Percentiles rank a stretch among this genome's conserved stretches.
Conservation (phyloP, 2,113 vertebrate species). For the Coracopsis vasa region DNA sequence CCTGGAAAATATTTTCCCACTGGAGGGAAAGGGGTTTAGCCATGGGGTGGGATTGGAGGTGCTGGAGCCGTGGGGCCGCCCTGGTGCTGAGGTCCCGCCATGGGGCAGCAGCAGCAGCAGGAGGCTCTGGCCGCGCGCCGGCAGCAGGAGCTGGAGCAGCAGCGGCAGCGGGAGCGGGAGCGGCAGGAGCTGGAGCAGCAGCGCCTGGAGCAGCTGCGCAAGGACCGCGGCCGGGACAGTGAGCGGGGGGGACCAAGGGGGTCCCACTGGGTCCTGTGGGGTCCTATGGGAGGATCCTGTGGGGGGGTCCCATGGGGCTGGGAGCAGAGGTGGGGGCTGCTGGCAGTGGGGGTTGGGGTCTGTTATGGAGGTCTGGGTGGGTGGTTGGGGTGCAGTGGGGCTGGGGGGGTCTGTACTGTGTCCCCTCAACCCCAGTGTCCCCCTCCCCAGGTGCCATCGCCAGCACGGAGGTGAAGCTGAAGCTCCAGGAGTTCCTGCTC, state of each 20-base stretch:
- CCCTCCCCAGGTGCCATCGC: slow-evolving; percentile 86
- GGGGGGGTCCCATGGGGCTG: neutral
- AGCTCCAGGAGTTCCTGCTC: slow-evolving; percentile 94
- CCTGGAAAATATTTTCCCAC: too few species aligned
- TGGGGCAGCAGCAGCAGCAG: slow-evolving; percentile 78
- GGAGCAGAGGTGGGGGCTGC: too few species aligned
- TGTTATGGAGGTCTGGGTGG: neutral
- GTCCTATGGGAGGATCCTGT: too few species aligned
- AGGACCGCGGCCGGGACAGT: slow-evolving; percentile 87
- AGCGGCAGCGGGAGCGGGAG: slow-evolving; percentile 83
- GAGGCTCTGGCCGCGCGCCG: slow-evolving; percentile 82
- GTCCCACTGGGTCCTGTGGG: too few species aligned
- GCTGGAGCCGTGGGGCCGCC: neutral
- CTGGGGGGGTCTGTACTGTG: neutral
- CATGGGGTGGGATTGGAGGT: neutral
- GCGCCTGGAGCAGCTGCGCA: slow-evolving; percentile 83
- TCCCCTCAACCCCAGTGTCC: neutral
- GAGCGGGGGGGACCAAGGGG: neutral
- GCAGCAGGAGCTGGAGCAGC: slow-evolving; percentile 84
- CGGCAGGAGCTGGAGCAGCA: slow-evolving; percentile 83
- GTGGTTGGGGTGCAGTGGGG: neutral
- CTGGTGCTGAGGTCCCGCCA: too few species aligned
- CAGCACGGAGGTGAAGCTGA: slow-evolving; percentile 94
- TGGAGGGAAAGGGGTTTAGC: too few species aligned
- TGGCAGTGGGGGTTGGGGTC: too few species aligned